A percentile compares a stretch with the other conserved stretches of the same genome.
These are phyloP conservation scores for Numenius arquata DNA, from an alignment of 2,113 vertebrate species.

Conservation along the genomic window DNA sequence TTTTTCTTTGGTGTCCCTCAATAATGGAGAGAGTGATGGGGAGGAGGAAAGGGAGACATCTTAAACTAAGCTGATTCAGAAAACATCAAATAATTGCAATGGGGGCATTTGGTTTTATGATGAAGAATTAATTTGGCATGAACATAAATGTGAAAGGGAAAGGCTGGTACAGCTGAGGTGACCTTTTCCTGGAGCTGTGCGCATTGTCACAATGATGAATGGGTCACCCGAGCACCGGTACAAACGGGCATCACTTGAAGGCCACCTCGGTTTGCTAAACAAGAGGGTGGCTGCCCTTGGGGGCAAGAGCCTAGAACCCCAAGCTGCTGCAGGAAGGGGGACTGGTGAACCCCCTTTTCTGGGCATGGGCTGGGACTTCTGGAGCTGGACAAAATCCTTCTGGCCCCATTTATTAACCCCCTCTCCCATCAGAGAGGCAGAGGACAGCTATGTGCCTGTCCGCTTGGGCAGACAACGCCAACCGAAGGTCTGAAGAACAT, in stretches of 20 bases:
- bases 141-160: conserved; percentile 41
- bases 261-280: background rate
- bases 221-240: background rate
- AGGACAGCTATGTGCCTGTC: accelerated
- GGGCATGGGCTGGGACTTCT: background rate
- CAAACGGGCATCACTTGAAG: background rate
- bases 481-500: accelerated
- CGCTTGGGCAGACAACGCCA: accelerated
- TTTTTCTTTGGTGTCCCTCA: background rate
- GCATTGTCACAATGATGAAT: background rate
- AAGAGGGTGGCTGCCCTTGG: background rate
- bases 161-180: conserved; percentile 17
- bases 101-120: background rate
- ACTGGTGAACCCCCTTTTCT: background rate
- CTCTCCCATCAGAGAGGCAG: background rate
- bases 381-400: background rate
- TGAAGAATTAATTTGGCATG: conserved; percentile 10
- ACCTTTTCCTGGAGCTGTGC: conserved; percentile 29
- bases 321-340: background rate
- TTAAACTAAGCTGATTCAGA: background rate
- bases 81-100: background rate
- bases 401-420: background rate
- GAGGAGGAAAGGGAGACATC: background rate
- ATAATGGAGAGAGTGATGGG: background rate
- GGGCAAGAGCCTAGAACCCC: accelerated